Base-by-base conservation (phyloP, 2,888 invertebrate species). In the Drosophila pseudotalamancana region DNA sequence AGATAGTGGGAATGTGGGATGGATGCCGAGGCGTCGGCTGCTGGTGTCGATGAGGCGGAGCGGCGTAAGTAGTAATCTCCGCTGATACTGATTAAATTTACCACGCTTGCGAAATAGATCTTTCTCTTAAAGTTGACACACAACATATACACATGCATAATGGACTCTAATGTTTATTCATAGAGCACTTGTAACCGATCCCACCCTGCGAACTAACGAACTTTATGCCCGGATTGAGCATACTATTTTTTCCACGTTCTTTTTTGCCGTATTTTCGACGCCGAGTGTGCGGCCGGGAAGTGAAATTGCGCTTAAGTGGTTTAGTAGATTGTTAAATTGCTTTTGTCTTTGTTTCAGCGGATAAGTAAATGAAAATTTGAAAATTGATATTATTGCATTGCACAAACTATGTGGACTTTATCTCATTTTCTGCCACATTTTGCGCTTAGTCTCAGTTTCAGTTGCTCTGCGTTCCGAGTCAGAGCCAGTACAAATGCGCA, bases 281-380 rank as follows among this genome's bases (percentile, higher is more conserved):
- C 39, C 14, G 27, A 27, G 51, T 32, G 50, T 23, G 27, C 53
- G 21, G 43, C 34, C 56, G 65, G 66, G 48, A 65, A 64, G 63
- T 64, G 67, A 83, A 86, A 76, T 83, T 78, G 69, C 74, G 68
- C 86, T 80, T 81, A 84, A 86, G 86, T 84, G 81, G 70, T 67
- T 81, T 67, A 78, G 82, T 89, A 87, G 89, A 89, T 89, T 89
- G 87, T 84, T 89, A 89, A 89, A 89, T 89, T 89, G 88, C 88
- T 79, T 86, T 85, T 84, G 88, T 88, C 83, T 88, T 88, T 67
- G 63, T 50, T 46, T 35, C 63, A 32, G 54, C 59, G 40, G 29
- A 45, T 60, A 66, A 65, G 72, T 63, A 75, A 60, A 75, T 77
- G 62, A 77, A 77, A 79, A 82, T 79, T 79, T 82, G 80, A 83